Conservation (phyloP, 2,888 invertebrate species). For the Philaethria dido region DNA sequence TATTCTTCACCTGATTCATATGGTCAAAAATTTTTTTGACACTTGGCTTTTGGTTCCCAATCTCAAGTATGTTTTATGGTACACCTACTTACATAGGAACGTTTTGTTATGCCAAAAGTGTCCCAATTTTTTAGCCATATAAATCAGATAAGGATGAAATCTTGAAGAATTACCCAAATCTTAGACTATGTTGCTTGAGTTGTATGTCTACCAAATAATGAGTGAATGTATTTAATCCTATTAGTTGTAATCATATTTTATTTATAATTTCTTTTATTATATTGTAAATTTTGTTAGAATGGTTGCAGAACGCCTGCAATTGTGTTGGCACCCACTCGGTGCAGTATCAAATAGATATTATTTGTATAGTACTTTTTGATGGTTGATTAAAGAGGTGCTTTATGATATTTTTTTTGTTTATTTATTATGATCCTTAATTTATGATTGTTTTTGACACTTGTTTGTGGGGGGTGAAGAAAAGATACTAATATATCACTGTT, state of each 20-base stretch:
- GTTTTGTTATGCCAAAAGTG: too few relatives aligned
- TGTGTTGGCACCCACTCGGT: constrained; percentile 66
- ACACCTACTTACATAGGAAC: too few relatives aligned
- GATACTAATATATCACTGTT: too few relatives aligned
- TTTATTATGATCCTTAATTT: constrained; percentile 46
- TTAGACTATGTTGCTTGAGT: constrained; percentile 60
- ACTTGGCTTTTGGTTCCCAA: too few relatives aligned
- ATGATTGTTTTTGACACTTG: too few relatives aligned
- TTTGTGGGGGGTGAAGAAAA: too few relatives aligned
- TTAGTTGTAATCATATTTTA: constrained; percentile 72
- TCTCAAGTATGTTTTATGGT: too few relatives aligned
- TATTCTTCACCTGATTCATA: too few relatives aligned
- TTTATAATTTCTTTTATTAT: constrained; percentile 53
- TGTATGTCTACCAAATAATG: constrained; percentile 65
- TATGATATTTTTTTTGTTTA: constrained; percentile 50
- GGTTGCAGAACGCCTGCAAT: constrained; percentile 61
- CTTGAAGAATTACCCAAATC: too few relatives aligned
- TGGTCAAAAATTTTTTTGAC: too few relatives aligned
- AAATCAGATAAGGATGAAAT: too few relatives aligned
- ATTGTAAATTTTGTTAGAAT: constrained; percentile 62
- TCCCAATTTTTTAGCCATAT: too few relatives aligned
- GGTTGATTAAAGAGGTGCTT: constrained; percentile 82
- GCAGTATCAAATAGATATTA: constrained; percentile 71
- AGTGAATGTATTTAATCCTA: constrained; percentile 80
- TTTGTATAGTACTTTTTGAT: constrained; percentile 77